Evolutionary conservation across 2,797 vertebrate species (phyloP).

Genomic region (Yasuhikotakia modesta): DNA sequence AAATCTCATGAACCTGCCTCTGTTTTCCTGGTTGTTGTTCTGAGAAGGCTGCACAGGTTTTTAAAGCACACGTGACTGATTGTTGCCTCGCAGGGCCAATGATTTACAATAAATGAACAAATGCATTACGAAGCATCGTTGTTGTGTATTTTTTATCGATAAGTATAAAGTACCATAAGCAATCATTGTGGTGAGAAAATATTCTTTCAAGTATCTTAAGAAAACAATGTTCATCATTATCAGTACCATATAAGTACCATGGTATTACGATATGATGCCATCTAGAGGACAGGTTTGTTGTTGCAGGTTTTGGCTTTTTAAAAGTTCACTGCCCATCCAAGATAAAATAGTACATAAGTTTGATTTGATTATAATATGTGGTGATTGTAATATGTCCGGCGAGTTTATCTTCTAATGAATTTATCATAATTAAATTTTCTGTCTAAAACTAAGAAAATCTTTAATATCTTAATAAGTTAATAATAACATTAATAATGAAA

Average conservation of each 20-base stretch:
- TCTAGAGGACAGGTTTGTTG: neutral
- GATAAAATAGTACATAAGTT: no score
- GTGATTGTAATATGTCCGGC: no score
- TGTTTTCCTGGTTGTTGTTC: constrained; percentile 16
- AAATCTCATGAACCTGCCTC: neutral
- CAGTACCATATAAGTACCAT: neutral
- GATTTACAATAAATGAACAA: constrained; percentile 63
- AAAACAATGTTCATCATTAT: neutral
- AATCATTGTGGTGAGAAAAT: neutral
- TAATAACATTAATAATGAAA: no score
- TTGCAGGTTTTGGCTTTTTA: neutral
- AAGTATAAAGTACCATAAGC: neutral
- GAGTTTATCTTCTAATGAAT: no score
- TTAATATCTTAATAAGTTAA: no score
- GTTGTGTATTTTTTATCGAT: neutral
- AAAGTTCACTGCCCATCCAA: neutral
- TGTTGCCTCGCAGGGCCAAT: constrained; percentile 66
- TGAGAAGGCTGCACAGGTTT: constrained; percentile 64
- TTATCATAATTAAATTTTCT: no score
- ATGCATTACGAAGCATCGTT: constrained; percentile 50
- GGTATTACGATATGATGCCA: neutral
- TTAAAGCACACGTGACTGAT: constrained; percentile 67
- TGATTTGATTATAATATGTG: no score
- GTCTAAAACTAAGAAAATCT: no score
- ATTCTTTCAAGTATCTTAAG: neutral